Base-by-base conservation (phyloP, 1,140 invertebrate species). In the Bradysia coprophila region DNA sequence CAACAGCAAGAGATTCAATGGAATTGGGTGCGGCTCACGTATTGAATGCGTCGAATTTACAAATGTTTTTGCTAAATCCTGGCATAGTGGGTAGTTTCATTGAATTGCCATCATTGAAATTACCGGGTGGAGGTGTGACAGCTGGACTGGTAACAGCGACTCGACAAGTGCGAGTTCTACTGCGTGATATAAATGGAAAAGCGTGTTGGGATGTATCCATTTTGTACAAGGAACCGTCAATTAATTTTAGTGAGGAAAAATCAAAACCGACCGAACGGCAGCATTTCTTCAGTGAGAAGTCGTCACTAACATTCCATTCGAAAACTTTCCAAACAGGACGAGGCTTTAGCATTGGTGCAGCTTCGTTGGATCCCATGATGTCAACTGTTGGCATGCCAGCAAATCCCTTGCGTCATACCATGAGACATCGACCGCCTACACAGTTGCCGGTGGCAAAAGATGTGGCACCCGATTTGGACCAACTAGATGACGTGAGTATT, bases 151-250 rank as follows among this genome's bases (percentile, higher is more conserved):
- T 69, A 24, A 75, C 73, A 0, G 74, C 73, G 10, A 71, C 75
- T 45, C 70, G 69, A 51, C 76, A 66, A 76, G 87, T 94, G 19
- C 68, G 92, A 21, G 76, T 95, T 18, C 68, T 98, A 10, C 63
- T 96, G 38, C 68, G 93, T 22, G 91, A 95, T 64, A 66, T 96
- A n/a, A 81, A 84, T 38, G 92, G 93, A n/a, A 96, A 95, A 65
- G 84, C 86, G 39, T 91, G 85, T 48, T 97, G 92, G 92, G 91
- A 96, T 60, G 87, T 85, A 39, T 87, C 88, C 1, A 81, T 91
- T 36, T 65, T 96, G 1, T 89, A 90, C 56, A 76, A 77, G 53
- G 75, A 78, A 48, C 80, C 78, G 0, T 22, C 11, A 39, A 13
- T n/a, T 8, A 20, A 39, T 22, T 16, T 16, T 16, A 5, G 4